phyloP scores from a whole-genome alignment of 2,888 invertebrate species.

The Mantis religiosa region DNA sequence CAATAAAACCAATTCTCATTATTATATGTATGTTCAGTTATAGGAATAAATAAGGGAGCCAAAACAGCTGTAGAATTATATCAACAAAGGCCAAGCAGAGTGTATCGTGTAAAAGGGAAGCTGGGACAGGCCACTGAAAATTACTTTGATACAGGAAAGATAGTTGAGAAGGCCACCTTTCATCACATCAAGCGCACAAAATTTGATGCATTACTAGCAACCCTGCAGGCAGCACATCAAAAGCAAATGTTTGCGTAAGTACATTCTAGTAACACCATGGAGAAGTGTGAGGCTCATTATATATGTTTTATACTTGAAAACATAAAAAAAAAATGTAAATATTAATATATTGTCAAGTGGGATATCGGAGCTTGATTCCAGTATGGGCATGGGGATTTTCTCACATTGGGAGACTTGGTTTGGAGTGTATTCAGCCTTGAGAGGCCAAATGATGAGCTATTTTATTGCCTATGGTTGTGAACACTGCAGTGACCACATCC shows the following conservation, averaged over 20 bases:
- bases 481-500: too few species aligned
- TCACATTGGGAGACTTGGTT: too few species aligned
- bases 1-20: not conserved
- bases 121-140: conserved; percentile 74
- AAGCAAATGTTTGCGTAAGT: conserved; percentile 79
- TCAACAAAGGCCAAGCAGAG: conserved; percentile 59
- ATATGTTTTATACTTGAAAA: too few species aligned
- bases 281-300: too few species aligned
- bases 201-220: conserved; percentile 69
- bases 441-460: too few species aligned
- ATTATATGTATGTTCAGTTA: conserved; percentile 48
- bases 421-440: too few species aligned
- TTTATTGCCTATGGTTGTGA: too few species aligned
- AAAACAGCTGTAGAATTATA: conserved; percentile 54
- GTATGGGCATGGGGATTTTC: too few species aligned
- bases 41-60: conserved; percentile 69
- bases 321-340: too few species aligned
- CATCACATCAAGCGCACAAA: conserved; percentile 63
- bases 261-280: not conserved
- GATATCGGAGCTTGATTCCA: too few species aligned
- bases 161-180: conserved; percentile 65
- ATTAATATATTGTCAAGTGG: too few species aligned
- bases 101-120: conserved; percentile 69
- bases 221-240: conserved; percentile 83
- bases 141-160: conserved; percentile 65